Conservation (phyloP, 2,888 invertebrate species). For the Hanleya hanleyi region DNA sequence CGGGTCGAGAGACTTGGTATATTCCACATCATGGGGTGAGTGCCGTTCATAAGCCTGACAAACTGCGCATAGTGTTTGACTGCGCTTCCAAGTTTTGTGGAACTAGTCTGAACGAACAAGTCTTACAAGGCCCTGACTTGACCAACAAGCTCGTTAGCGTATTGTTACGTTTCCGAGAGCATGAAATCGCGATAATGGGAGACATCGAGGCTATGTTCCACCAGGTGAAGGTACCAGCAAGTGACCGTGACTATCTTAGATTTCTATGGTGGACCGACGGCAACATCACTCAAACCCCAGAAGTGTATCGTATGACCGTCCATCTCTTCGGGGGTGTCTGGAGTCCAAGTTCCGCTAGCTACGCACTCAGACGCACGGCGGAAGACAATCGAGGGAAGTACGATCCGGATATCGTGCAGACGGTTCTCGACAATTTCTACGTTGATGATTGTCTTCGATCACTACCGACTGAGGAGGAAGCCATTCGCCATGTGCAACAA, state of each 20-base stretch:
- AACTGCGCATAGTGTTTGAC: constrained; percentile 35
- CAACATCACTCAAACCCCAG: neutral
- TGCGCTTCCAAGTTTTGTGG: constrained; percentile 26
- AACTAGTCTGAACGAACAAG: constrained; percentile 27
- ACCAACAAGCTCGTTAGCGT: constrained; percentile 28
- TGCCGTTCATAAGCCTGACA: constrained; percentile 19
- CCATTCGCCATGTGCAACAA: neutral
- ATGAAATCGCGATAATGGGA: constrained; percentile 23
- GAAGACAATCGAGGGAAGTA: constrained; percentile 14
- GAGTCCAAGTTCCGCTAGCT: constrained; percentile 31
- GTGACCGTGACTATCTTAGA: too few species aligned
- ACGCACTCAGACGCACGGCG: constrained; percentile 26
- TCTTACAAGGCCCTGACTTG: constrained; percentile 29
- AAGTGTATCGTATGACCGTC: constrained; percentile 6
- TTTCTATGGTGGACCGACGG: too few species aligned
- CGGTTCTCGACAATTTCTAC: constrained; percentile 24
- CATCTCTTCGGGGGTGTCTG: too few species aligned
- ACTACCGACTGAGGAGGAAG: neutral
- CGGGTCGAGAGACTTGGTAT: constrained; percentile 20
- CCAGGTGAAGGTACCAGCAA: constrained; percentile 32
- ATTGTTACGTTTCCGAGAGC: constrained; percentile 29
- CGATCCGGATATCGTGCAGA: constrained; percentile 18
- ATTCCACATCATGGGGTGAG: constrained; percentile 16
- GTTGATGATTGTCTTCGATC: constrained; percentile 16
- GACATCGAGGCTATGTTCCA: too few species aligned